Percentiles rank a stretch among this genome's conserved stretches.
These are phyloP conservation scores for Drosophila subquinaria DNA, from an alignment of 2,888 invertebrate genomes.

Conservation along the genomic window DNA sequence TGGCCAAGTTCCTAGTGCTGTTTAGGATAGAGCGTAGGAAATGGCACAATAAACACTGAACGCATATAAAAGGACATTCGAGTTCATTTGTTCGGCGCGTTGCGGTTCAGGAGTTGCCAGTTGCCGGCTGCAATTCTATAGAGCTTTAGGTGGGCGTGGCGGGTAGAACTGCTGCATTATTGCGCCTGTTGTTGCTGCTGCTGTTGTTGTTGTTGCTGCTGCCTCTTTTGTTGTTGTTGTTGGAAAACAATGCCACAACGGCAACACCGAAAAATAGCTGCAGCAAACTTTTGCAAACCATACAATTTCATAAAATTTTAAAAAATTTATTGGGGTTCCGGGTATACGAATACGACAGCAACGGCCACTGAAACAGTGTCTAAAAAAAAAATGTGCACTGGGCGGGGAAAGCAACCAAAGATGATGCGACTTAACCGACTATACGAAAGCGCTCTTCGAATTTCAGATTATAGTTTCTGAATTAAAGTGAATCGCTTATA, in stretches of 20 bases:
- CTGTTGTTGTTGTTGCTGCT: too few relatives aligned
- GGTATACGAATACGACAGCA: slow-evolving; percentile 51
- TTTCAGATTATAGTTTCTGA: neutral
- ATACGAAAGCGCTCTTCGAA: slow-evolving; percentile 5
- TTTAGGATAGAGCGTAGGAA: slow-evolving; percentile 60
- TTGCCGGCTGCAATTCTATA: neutral
- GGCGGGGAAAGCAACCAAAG: slow-evolving; percentile 22
- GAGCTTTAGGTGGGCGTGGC: slow-evolving; percentile 62
- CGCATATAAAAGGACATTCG: slow-evolving; percentile 80
- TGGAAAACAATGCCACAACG: slow-evolving; percentile 73
- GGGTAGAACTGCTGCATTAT: slow-evolving; percentile 65
- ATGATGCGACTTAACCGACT: slow-evolving; percentile 54
- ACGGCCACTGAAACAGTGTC: slow-evolving; percentile 22
- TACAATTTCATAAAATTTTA: slow-evolving; percentile 82
- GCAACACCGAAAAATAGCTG: slow-evolving; percentile 78
- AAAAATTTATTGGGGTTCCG: slow-evolving; percentile 77
- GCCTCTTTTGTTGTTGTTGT: slow-evolving; percentile 13
- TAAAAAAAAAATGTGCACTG: too few relatives aligned
- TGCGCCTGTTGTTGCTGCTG: slow-evolving; percentile 27
- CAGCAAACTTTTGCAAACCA: slow-evolving; percentile 77
- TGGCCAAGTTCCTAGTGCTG: slow-evolving; percentile 68
- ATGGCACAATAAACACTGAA: slow-evolving; percentile 79
- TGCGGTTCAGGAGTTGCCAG: slow-evolving; percentile 52
- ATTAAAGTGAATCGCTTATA: too few relatives aligned
- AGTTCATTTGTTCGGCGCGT: slow-evolving; percentile 76